phyloP scores from a whole-genome alignment of 2,888 invertebrate genomes.

The Dendrolimus pini region DNA sequence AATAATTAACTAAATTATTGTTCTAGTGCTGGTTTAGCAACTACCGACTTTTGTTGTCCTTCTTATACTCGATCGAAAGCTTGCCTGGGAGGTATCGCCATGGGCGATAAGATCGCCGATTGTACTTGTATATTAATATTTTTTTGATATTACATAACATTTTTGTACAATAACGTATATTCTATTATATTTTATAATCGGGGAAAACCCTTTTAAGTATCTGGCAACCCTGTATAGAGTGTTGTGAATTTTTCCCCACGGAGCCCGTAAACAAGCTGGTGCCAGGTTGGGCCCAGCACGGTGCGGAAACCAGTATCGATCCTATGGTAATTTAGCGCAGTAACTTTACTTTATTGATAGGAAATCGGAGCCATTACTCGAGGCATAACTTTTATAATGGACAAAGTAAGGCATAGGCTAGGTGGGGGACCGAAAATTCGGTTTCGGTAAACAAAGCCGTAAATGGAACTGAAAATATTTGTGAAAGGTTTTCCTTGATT shows the following conservation, averaged over 20 bases:
- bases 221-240: background rate
- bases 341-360: conserved; percentile 47
- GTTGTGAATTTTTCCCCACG: conserved; percentile 4
- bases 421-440: background rate
- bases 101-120: no score
- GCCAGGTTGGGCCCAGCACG: conserved; percentile 36
- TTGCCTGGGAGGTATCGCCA: background rate
- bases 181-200: no score
- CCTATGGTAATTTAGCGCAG: conserved; percentile 53
- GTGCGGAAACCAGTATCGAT: conserved; percentile 56
- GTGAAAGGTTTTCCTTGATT: no score
- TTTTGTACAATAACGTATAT: no score
- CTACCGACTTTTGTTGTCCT: no score
- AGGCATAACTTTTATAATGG: background rate
- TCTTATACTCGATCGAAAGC: no score
- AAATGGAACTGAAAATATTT: background rate
- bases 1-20: no score
- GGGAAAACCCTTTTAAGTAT: no score
- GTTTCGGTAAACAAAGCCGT: background rate
- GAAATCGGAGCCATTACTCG: conserved; percentile 25
- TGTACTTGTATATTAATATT: no score
- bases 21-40: no score
- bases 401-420: background rate
- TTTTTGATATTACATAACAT: no score
- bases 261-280: conserved; percentile 16